phyloP scores from a whole-genome alignment of 2,888 invertebrate genomes.

The Apoda limacodes region DNA sequence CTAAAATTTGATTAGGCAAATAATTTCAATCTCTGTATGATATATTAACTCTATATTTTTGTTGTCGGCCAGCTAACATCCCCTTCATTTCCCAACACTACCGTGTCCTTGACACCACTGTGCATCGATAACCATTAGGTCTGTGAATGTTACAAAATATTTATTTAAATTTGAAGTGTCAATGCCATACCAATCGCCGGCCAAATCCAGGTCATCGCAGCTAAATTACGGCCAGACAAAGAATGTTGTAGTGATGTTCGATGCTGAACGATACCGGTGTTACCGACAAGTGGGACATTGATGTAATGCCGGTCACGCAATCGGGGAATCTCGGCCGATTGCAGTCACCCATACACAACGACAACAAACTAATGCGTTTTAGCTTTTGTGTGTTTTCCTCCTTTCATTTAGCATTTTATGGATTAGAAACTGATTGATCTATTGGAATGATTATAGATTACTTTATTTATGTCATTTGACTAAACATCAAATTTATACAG shows the following conservation, averaged over 20 bases:
- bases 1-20: no score
- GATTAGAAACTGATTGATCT: no score
- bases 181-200: conserved; percentile 37
- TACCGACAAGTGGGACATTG: conserved; percentile 36
- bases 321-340: no score
- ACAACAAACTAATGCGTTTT: no score
- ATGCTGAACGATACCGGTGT: conserved; percentile 15
- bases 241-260: conserved; percentile 8
- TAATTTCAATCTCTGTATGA: no score
- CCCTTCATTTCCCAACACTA: conserved; percentile 14
- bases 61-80: no score
- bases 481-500: no score
- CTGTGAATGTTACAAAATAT: conserved; percentile 37
- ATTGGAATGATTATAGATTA: neutral
- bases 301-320: conserved; percentile 40
- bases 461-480: neutral
- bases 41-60: no score
- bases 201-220: conserved; percentile 30
- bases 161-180: conserved; percentile 32
- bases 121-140: conserved; percentile 26
- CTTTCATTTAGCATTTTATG: no score
- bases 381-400: no score
- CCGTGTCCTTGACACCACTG: conserved; percentile 36
- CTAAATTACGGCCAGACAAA: conserved; percentile 16
- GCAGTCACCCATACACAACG: no score